phyloP scores from a whole-genome alignment of 2,888 invertebrate species.

The Zygothrica quintamaculata region DNA sequence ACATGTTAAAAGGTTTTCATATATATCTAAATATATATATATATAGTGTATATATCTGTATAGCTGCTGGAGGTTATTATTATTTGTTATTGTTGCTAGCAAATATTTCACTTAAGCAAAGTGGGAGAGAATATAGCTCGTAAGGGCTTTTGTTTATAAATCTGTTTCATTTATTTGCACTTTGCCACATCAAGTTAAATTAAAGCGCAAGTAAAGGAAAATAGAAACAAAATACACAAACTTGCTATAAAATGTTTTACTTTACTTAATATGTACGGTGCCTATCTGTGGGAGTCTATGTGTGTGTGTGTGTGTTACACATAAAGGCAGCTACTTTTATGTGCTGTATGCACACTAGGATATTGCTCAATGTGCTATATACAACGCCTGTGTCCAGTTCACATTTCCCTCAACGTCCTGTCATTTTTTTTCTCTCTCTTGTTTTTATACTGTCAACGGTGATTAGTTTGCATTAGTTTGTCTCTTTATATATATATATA shows the following conservation, averaged over 20 bases:
- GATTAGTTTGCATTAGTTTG: slow-evolving; percentile 72
- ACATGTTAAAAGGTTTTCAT: slow-evolving; percentile 29
- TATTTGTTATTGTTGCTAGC: slow-evolving; percentile 18
- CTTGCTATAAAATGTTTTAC: slow-evolving; percentile 57
- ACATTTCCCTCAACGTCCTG: slow-evolving; percentile 19
- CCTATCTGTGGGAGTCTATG: slow-evolving; percentile 3
- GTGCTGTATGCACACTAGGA: slow-evolving; percentile 41
- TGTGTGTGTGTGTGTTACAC: slow-evolving; percentile 1
- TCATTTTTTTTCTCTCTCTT: slow-evolving; percentile 46
- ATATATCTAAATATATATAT: no score
- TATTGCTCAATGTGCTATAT: slow-evolving; percentile 34
- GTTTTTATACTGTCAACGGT: slow-evolving; percentile 62
- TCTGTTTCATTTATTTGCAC: slow-evolving; percentile 71
- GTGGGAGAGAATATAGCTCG: slow-evolving; percentile 22
- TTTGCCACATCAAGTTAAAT: slow-evolving; percentile 73
- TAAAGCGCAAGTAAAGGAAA: slow-evolving; percentile 52
- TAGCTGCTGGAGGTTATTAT: slow-evolving; percentile 1
- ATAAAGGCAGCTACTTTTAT: slow-evolving; percentile 42
- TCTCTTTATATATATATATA: slow-evolving; percentile 8
- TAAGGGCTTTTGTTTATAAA: slow-evolving; percentile 66
- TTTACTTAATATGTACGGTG: background rate
- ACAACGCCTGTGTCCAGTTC: slow-evolving; percentile 45
- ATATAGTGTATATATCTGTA: no score
- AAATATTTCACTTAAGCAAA: slow-evolving; percentile 62
- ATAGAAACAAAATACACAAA: slow-evolving; percentile 50